Conservation (phyloP, 2,797 vertebrate species). For the Tenualosa thibaudeaui region DNA sequence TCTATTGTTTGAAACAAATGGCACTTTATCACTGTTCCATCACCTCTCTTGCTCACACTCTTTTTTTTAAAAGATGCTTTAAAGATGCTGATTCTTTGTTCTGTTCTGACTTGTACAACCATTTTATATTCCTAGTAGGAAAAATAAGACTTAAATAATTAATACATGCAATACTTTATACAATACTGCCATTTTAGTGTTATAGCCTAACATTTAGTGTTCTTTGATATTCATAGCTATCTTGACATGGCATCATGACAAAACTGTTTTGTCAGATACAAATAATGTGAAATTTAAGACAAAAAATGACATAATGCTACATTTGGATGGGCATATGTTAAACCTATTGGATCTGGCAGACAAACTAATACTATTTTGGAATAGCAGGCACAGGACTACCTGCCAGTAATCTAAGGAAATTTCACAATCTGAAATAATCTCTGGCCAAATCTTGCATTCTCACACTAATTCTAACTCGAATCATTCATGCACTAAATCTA, state of each 20-base stretch:
- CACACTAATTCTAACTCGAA: too few species aligned
- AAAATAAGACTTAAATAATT: neutral
- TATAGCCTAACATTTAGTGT: too few species aligned
- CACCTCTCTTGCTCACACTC: neutral
- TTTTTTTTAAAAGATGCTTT: neutral
- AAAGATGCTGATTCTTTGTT: neutral
- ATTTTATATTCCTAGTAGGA: neutral
- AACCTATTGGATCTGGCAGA: neutral
- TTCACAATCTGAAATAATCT: constrained; percentile 49
- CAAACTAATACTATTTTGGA: neutral
- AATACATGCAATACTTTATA: neutral
- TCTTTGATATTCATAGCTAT: too few species aligned
- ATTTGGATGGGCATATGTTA: neutral
- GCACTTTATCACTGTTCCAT: constrained; percentile 39
- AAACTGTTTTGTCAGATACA: too few species aligned
- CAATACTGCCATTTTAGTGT: neutral
- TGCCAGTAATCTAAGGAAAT: constrained; percentile 51
- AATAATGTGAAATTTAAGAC: too few species aligned
- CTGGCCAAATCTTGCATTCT: constrained; percentile 24
- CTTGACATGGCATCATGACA: neutral
- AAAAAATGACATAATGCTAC: neutral
- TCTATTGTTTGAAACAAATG: constrained; percentile 70
- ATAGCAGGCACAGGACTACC: constrained; percentile 11
- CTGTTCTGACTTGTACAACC: neutral
- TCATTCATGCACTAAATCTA: constrained; percentile 20